Base-by-base conservation (phyloP, 1,140 invertebrate genomes). In the Scaptomyza pallida region DNA sequence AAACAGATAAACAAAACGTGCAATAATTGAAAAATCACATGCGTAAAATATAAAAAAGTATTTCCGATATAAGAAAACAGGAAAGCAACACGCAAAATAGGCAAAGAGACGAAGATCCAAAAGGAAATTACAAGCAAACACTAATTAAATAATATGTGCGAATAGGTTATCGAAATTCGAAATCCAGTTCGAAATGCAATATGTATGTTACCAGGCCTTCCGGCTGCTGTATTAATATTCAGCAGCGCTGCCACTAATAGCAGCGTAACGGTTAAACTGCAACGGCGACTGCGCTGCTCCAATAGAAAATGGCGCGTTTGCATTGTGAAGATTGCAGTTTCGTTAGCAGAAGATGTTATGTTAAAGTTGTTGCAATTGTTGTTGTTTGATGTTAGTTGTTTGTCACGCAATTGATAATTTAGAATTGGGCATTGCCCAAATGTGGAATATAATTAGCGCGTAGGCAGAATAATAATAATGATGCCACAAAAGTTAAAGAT, bases 381-480 rank as follows among this genome's bases (percentile, higher is more conserved):
- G 37, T 37, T 69, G 17, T 52, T 37, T 69, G 17, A 47, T 48
- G 37, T n/a, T 16, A 55, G 16, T 50, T 43, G 10, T 74, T 72
- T 72, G 81, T 82, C 79, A 82, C 79, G 79, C 79, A 78, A 82
- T 60, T 59, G 78, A 83, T 52, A 52, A 57, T 73, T 73, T 81
- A 77, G 82, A 85, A 86, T 86, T 70, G 81, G 81, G 80, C 80
- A 85, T 85, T 81, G 80, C 81, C 80, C 77, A 80, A 79, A 33
- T 56, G 52, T 59, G 51, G 54, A 85, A 85, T 86, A 85, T 86
- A 86, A 77, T 80, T 85, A 81, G 41, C 69, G 81, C 82, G 81
- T 86, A 75, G 81, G 81, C 52, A 69, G 77, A 64, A 76, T 74
- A 78, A 88, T 70, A 77, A 74, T 86, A 57, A 68, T 48, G 62